A percentile compares a stretch with the other conserved stretches of the same genome.
These are phyloP conservation scores for Drosophila helvetica DNA, from an alignment of 2,888 invertebrate genomes.

Conservation along the genomic window DNA sequence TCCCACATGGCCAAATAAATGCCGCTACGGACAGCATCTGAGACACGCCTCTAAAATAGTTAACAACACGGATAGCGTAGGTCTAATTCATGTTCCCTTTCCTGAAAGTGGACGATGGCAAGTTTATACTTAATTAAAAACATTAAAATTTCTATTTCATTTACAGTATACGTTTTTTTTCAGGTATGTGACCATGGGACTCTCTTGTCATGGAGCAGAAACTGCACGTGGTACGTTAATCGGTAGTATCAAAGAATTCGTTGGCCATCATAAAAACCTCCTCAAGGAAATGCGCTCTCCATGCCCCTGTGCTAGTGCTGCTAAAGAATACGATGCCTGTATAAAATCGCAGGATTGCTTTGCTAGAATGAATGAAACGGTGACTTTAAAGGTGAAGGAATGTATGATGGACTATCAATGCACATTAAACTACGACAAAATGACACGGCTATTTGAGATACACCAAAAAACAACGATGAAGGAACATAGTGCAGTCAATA, in stretches of 20 bases:
- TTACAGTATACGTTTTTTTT: not conserved
- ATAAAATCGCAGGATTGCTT: slow-evolving; percentile 84
- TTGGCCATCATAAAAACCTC: slow-evolving; percentile 74
- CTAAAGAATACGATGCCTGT: slow-evolving; percentile 71
- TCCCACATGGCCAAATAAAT: slow-evolving; percentile 87
- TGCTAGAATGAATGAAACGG: slow-evolving; percentile 83
- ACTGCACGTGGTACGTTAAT: slow-evolving; percentile 82
- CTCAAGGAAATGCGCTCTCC: slow-evolving; percentile 76
- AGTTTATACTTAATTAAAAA: slow-evolving; percentile 15
- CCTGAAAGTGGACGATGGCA: slow-evolving; percentile 93
- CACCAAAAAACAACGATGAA: slow-evolving; percentile 83
- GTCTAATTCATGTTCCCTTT: slow-evolving; percentile 89
- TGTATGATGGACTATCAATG: slow-evolving; percentile 83
- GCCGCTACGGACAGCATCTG: slow-evolving; percentile 85
- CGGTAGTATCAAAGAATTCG: slow-evolving; percentile 83
- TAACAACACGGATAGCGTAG: slow-evolving; percentile 88
- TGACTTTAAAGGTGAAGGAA: slow-evolving; percentile 81
- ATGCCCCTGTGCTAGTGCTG: slow-evolving; percentile 78
- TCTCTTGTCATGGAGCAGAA: slow-evolving; percentile 87
- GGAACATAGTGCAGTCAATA: slow-evolving; percentile 83
- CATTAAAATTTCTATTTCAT: not conserved
- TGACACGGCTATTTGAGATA: slow-evolving; percentile 81
- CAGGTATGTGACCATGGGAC: slow-evolving; percentile 87
- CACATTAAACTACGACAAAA: slow-evolving; percentile 73
- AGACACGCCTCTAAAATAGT: slow-evolving; percentile 87